A percentile compares a stretch with the other conserved stretches of the same genome.
Evolutionary conservation across 2,113 vertebrate genomes (phyloP).

Genomic region (Sakesphorus luctuosus): DNA sequence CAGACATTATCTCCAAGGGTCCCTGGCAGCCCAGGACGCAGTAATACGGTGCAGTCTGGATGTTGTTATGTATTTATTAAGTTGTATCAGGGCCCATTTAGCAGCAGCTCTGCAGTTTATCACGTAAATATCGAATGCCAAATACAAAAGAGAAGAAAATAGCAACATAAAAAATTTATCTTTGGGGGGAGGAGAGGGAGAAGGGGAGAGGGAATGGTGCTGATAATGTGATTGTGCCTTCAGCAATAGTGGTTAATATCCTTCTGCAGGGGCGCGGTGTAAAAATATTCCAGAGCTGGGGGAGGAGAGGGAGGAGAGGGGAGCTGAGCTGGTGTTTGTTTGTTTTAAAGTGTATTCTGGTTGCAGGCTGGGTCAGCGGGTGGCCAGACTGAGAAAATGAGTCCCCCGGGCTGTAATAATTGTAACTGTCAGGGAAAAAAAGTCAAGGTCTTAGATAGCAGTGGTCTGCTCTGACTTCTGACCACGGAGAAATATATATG

Average conservation of each 20-base stretch:
- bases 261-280: slow-evolving; percentile 44
- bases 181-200: slow-evolving; percentile 48
- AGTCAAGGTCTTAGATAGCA: slow-evolving; percentile 75
- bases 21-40: slow-evolving; percentile 36
- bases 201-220: slow-evolving; percentile 50
- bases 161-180: slow-evolving; percentile 77
- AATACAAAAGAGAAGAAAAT: slow-evolving; percentile 73
- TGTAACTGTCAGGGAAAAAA: slow-evolving; percentile 77
- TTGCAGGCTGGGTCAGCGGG: slow-evolving; percentile 73
- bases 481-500: slow-evolving; percentile 73
- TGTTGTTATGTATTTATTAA: slow-evolving; percentile 71
- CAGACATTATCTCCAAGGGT: slow-evolving; percentile 15
- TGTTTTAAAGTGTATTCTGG: slow-evolving; percentile 66
- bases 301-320: not conserved
- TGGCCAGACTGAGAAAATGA: slow-evolving; percentile 74
- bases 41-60: slow-evolving; percentile 21
- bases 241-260: slow-evolving; percentile 65
- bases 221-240: slow-evolving; percentile 72
- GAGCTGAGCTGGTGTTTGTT: slow-evolving; percentile 52
- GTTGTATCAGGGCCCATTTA: slow-evolving; percentile 72
- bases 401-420: slow-evolving; percentile 77
- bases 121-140: slow-evolving; percentile 71
- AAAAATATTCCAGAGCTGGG: slow-evolving; percentile 46
- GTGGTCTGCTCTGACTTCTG: slow-evolving; percentile 65
- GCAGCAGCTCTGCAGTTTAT: slow-evolving; percentile 71